Evolutionary conservation across 2,113 vertebrate species (phyloP).

Genomic region (Tupaia tana): DNA sequence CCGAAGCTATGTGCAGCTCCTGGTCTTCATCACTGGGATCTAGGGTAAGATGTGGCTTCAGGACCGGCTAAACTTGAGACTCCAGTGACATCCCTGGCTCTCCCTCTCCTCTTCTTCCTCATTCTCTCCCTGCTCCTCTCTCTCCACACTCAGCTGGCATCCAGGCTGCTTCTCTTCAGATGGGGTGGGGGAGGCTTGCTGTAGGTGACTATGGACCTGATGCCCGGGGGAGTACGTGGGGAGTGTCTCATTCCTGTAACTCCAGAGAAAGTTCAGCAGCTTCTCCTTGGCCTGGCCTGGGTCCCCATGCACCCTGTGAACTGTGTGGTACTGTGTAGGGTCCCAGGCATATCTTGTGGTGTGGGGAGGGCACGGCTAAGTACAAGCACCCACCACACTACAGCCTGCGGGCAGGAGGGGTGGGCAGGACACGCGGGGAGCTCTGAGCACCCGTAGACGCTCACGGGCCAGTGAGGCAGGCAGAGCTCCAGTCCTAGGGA

Average conservation of each 20-base stretch:
- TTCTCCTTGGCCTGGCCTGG: neutral
- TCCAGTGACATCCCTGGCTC: too few relatives aligned
- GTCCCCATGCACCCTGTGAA: neutral
- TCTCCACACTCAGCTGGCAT: neutral
- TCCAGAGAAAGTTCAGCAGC: neutral
- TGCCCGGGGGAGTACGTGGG: neutral
- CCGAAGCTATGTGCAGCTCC: rapidly evolving
- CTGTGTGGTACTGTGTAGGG: rapidly evolving
- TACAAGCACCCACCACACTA: neutral
- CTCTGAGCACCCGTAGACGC: neutral
- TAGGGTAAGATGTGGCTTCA: neutral
- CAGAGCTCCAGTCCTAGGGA: neutral
- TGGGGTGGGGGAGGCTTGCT: too few relatives aligned
- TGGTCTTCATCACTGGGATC: neutral
- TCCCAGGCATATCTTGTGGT: too few relatives aligned
- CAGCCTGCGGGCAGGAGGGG: neutral
- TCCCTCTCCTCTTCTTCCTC: neutral
- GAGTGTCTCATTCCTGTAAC: neutral
- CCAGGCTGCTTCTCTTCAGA: neutral
- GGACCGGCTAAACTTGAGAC: neutral
- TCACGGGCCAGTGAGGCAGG: rapidly evolving
- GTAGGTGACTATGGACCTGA: neutral
- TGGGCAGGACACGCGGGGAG: neutral
- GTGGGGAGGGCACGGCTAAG: neutral
- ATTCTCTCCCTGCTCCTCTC: neutral